Conservation (phyloP, 2,797 vertebrate species). For the Gymnothorax javanicus region DNA sequence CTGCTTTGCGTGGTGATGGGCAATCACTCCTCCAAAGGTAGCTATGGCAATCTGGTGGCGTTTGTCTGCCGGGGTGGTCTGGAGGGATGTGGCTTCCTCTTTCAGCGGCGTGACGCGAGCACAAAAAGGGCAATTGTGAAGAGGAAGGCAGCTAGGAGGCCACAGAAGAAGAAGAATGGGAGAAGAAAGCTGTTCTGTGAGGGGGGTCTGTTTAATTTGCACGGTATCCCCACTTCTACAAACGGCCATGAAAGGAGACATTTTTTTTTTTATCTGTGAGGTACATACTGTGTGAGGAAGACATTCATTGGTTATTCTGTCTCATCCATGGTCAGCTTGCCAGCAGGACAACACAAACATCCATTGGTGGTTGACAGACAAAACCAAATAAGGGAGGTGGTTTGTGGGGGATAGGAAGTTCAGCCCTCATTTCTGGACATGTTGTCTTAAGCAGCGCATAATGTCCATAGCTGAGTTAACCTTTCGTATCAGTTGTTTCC, state of each 20-base stretch:
- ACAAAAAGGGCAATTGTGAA: constrained; percentile 55
- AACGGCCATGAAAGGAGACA: constrained; percentile 42
- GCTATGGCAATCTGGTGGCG: constrained; percentile 48
- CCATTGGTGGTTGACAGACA: constrained; percentile 23
- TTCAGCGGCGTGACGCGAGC: constrained; percentile 54
- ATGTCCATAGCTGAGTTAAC: not conserved
- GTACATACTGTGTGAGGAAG: constrained; percentile 42
- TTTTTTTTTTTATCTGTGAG: constrained; percentile 43
- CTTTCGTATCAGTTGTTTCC: not conserved
- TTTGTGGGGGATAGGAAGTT: too few species aligned
- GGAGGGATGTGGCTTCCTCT: constrained; percentile 53
- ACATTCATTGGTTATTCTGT: constrained; percentile 52
- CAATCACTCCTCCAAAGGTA: constrained; percentile 42
- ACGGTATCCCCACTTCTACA: constrained; percentile 49
- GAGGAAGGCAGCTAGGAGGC: constrained; percentile 36
- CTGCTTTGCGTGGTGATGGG: constrained; percentile 38
- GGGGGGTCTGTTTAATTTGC: constrained; percentile 55
- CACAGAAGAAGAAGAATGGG: constrained; percentile 31
- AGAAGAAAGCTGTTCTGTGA: constrained; percentile 32
- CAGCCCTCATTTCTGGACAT: not conserved
- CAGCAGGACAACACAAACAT: constrained; percentile 44
- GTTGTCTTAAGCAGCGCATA: not conserved
- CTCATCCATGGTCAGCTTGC: constrained; percentile 47
- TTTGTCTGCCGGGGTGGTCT: constrained; percentile 57
- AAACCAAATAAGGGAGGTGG: not conserved